Base-by-base conservation (phyloP, 2,113 vertebrate genomes). In the Clarias macrocephalus region DNA sequence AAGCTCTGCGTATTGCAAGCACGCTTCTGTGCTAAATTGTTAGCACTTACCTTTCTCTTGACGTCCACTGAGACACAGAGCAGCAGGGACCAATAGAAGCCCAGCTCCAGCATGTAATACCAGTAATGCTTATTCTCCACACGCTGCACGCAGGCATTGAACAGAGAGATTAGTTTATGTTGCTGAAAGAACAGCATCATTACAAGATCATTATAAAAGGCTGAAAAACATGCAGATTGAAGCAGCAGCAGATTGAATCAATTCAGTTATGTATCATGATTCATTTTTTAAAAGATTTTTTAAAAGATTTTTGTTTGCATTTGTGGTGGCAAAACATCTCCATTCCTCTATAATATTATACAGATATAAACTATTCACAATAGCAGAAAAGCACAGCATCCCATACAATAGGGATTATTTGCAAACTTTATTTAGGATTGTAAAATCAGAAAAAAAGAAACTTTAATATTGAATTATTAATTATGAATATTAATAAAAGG, bases 31-130 rank as follows among this genome's bases (percentile, higher is more conserved):
- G 76, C 25, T 72, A 68, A 72, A 80, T 56, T 65, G 8, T 33
- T 77, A n/a, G 62, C 56, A 82, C 94, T 94, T 89, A 99, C 98
- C 95, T 98, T 99, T 88, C 98, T 95, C 89, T 96, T 98, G 91
- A 97, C 59, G 0, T 99, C 98, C 0, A 97, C 96, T 30, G 96
- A 96, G 91, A 99, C 92, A 0, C 96, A 95, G 63, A 98, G 93
- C 19, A 98, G 94, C 91, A 99, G 92, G 0, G 97, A 98, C 90
- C 92, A 89, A 91, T 98, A 99, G 93, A 98, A 98, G 9, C 96
- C 96, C 89, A 99, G 93, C 89, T 99, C 96, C 83, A 97, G 80
- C 93, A 98, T 94, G 93, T 99, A 99, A 92, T 97, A 99, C 95
- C 94, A 97, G 92, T 95, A 98, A 76, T 97, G 92, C 60, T 92